Evolutionary conservation across 2,888 invertebrate genomes (phyloP).

Genomic region (Agrochola macilenta): DNA sequence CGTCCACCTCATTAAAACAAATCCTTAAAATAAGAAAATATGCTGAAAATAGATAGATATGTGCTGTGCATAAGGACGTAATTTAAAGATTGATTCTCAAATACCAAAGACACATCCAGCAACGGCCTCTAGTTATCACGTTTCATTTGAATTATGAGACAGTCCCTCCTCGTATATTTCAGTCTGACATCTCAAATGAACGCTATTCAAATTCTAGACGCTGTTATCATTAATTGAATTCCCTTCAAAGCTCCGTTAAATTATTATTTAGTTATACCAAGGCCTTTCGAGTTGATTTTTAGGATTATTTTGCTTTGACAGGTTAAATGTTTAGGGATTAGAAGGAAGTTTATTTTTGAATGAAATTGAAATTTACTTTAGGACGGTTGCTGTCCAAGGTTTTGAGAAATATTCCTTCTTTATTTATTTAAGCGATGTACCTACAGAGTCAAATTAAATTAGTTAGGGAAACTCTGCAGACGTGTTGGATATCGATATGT

Average conservation of each 20-base stretch:
- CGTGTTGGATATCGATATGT: too few species aligned
- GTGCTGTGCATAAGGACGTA: too few species aligned
- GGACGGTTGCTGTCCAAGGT: not conserved
- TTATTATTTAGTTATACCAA: conserved; percentile 58
- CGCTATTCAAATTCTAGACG: conserved; percentile 68
- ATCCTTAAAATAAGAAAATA: too few species aligned
- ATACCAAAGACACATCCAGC: conserved; percentile 34
- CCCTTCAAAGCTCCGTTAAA: conserved; percentile 56
- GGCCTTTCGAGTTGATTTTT: conserved; percentile 22
- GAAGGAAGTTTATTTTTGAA: not conserved
- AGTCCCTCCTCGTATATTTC: conserved; percentile 69
- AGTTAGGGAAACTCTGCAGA: too few species aligned
- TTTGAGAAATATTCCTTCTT: not conserved
- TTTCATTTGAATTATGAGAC: conserved; percentile 72
- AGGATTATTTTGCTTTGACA: conserved; percentile 30
- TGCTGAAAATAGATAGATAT: too few species aligned
- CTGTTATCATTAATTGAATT: conserved; percentile 68
- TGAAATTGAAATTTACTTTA: not conserved
- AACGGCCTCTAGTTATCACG: conserved; percentile 57
- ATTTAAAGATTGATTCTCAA: not conserved
- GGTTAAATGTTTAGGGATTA: conserved; percentile 16
- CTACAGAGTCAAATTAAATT: not conserved
- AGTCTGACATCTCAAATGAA: conserved; percentile 66
- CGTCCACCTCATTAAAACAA: too few species aligned
- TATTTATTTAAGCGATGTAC: not conserved